A percentile compares a stretch with the other conserved stretches of the same genome.
These are phyloP conservation scores for Eulithis prunata DNA, from an alignment of 2,888 invertebrate species.

Conservation along the genomic window DNA sequence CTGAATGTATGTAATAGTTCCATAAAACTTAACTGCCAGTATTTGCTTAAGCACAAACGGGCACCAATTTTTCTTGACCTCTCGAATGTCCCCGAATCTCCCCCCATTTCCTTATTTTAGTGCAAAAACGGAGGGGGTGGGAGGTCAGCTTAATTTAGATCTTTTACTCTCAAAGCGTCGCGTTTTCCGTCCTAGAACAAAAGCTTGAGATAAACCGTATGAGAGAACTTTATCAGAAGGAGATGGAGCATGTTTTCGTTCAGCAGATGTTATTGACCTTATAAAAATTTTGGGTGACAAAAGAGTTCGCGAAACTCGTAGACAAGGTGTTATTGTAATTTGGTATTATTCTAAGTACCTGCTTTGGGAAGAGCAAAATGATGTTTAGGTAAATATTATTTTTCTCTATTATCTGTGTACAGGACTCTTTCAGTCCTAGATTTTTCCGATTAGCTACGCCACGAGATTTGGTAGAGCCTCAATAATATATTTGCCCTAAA, in stretches of 20 bases:
- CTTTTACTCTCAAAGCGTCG: constrained; percentile 62
- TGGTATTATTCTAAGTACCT: constrained; percentile 2
- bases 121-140: constrained; percentile 41
- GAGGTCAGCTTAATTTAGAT: constrained; percentile 68
- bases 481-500: too few relatives aligned
- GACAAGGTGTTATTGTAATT: constrained; percentile 30
- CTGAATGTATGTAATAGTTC: constrained; percentile 71
- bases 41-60: constrained; percentile 68
- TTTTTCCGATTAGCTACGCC: neutral
- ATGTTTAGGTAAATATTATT: constrained; percentile 7
- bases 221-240: constrained; percentile 47
- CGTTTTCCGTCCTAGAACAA: constrained; percentile 70
- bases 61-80: constrained; percentile 54
- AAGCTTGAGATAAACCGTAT: constrained; percentile 49
- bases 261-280: constrained; percentile 51
- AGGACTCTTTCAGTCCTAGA: neutral
- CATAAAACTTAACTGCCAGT: constrained; percentile 76
- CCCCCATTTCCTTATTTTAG: constrained; percentile 43
- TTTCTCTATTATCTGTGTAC: neutral
- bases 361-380: neutral
- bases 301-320: constrained; percentile 54
- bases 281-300: constrained; percentile 66
- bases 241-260: constrained; percentile 54
- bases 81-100: constrained; percentile 38
- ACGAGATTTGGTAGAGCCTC: too few relatives aligned